These are phyloP conservation scores for Cheilosia scutellata DNA, from an alignment of 2,888 invertebrate species.

Conservation along the genomic window DNA sequence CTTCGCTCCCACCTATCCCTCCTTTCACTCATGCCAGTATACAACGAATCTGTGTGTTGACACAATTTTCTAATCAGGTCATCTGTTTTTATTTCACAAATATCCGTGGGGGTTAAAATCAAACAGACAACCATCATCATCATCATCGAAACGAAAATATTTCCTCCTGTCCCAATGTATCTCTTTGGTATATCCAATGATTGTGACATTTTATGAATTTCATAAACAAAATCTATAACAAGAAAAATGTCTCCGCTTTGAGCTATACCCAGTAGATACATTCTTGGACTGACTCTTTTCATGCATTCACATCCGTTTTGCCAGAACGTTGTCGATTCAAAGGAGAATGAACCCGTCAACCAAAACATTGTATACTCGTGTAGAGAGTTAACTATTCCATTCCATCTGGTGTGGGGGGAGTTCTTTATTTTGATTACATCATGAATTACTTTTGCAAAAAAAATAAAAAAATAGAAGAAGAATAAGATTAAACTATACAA, in stretches of 20 bases:
- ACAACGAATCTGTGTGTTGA: slow-evolving; percentile 5
- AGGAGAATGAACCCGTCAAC: slow-evolving; percentile 45
- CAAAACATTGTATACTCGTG: background rate
- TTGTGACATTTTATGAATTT: slow-evolving; percentile 37
- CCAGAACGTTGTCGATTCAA: slow-evolving; percentile 32
- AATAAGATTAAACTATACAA: slow-evolving; percentile 10
- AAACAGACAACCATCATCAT: background rate
- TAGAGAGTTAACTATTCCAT: slow-evolving; percentile 14
- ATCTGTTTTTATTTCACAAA: slow-evolving; percentile 32
- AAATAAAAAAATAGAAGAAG: slow-evolving; percentile 1
- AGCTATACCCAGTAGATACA: background rate
- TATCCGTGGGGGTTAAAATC: slow-evolving; percentile 30
- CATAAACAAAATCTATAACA: slow-evolving; percentile 8
- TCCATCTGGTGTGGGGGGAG: background rate
- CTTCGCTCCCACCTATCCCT: background rate
- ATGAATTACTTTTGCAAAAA: slow-evolving; percentile 46
- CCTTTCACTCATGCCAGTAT: background rate
- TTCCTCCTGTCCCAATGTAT: background rate
- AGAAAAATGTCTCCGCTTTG: background rate
- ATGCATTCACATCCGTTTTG: slow-evolving; percentile 33
- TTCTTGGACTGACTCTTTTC: background rate
- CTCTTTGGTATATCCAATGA: slow-evolving; percentile 10
- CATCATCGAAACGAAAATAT: slow-evolving; percentile 16
- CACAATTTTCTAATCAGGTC: slow-evolving; percentile 55
- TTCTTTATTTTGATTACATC: slow-evolving; percentile 40